phyloP scores from a whole-genome alignment of 2,888 invertebrate genomes.

The Lagria hirta region DNA sequence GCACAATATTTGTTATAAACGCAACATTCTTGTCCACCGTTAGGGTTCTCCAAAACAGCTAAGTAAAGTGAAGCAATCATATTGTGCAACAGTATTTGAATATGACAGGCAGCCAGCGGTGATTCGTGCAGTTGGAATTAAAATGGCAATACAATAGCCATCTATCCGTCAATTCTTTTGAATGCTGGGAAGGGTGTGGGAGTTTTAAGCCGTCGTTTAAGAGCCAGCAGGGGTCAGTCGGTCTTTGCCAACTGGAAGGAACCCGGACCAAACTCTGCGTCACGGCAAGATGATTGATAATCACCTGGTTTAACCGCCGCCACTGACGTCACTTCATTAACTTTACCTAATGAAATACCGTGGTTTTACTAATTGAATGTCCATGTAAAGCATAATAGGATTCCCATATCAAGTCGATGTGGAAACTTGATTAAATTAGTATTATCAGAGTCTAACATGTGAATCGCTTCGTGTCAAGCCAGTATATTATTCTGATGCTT shows the following conservation, averaged over 20 bases:
- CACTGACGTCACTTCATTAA: constrained; percentile 55
- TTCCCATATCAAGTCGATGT: constrained; percentile 48
- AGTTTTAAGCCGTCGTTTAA: constrained; percentile 21
- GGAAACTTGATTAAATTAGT: constrained; percentile 48
- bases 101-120: too few species aligned
- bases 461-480: constrained; percentile 19
- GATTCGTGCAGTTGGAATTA: too few species aligned
- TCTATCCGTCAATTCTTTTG: constrained; percentile 11
- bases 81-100: too few species aligned
- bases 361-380: constrained; percentile 55
- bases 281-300: constrained; percentile 51
- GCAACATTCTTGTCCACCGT: too few species aligned
- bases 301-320: constrained; percentile 50
- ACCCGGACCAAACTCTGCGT: constrained; percentile 31
- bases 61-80: too few species aligned
- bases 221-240: constrained; percentile 19
- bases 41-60: too few species aligned
- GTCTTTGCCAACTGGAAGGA: constrained; percentile 19
- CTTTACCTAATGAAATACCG: constrained; percentile 54
- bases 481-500: too few species aligned
- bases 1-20: too few species aligned
- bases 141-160: too few species aligned
- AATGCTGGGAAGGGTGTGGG: constrained; percentile 17
- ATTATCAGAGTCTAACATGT: constrained; percentile 31
- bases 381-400: constrained; percentile 54